These are phyloP conservation scores for Malurus splendens DNA, from an alignment of 2,797 vertebrate genomes.

Conservation along the genomic window DNA sequence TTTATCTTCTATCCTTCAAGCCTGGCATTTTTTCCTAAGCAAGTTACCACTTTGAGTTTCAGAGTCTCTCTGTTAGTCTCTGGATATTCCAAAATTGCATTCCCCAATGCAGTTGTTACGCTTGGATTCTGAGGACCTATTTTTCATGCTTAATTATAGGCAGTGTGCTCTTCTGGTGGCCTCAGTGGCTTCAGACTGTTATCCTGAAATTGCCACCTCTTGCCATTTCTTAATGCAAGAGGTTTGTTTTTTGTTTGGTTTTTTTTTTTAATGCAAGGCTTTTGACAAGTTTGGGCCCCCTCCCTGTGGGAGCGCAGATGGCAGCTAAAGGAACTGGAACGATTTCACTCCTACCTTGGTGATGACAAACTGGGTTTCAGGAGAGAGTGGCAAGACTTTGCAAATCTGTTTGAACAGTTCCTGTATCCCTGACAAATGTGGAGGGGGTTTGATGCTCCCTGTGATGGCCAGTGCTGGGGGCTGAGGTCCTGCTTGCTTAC, in stretches of 20 bases:
- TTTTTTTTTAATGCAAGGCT: background rate
- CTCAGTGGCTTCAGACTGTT: background rate
- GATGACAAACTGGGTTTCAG: background rate
- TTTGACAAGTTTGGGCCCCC: conserved; percentile 29
- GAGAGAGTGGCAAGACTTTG: background rate
- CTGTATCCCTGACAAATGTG: background rate
- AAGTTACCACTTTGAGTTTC: background rate
- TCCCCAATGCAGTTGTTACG: background rate
- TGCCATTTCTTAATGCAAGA: background rate
- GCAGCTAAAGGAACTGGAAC: conserved; percentile 35
- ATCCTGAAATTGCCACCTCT: background rate
- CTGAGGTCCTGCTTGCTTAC: background rate
- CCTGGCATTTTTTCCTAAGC: background rate
- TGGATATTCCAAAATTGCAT: background rate
- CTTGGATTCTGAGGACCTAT: background rate
- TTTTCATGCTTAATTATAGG: background rate
- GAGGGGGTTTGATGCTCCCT: background rate
- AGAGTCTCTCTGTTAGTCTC: background rate
- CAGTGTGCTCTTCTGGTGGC: background rate
- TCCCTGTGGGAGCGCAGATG: background rate
- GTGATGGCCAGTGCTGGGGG: background rate
- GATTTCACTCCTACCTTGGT: background rate
- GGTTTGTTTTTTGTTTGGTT: background rate
- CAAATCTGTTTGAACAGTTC: background rate
- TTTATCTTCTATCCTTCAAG: background rate